phyloP scores from a whole-genome alignment of 2,113 vertebrate genomes.

The Ciconia boyciana region DNA sequence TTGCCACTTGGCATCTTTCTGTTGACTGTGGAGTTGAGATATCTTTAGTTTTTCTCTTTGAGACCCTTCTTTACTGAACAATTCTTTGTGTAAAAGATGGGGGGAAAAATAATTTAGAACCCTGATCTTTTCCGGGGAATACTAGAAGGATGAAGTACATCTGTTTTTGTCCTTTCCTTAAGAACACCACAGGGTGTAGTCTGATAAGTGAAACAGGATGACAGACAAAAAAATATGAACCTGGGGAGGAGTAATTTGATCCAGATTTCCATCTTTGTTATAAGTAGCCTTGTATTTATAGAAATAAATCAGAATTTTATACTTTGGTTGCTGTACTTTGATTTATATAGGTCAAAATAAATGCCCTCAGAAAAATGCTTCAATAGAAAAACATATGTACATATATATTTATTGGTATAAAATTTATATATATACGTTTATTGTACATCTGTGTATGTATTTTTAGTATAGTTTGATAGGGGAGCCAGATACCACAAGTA shows the following conservation, averaged over 20 bases:
- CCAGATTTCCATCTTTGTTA: background rate
- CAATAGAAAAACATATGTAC: background rate
- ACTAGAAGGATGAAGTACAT: background rate
- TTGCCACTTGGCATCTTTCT: background rate
- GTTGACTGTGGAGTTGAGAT: background rate
- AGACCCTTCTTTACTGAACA: background rate
- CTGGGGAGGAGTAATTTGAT: background rate
- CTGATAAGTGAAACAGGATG: background rate
- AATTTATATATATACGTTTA: background rate
- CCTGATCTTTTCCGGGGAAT: background rate
- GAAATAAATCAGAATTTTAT: background rate
- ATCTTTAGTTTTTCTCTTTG: background rate
- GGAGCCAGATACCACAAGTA: background rate
- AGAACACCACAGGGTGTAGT: background rate
- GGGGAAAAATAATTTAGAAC: background rate
- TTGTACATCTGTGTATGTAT: background rate
- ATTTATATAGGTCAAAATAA: background rate
- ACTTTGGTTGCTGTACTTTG: background rate
- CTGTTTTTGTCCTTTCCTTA: background rate
- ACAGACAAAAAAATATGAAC: background rate
- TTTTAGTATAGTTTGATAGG: background rate
- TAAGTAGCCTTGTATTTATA: background rate
- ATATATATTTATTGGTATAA: background rate
- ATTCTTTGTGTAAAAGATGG: background rate
- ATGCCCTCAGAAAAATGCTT: background rate